A percentile compares a stretch with the other conserved stretches of the same genome.
phyloP scores from a whole-genome alignment of 2,797 vertebrate species.

The Buphagus erythrorhynchus region DNA sequence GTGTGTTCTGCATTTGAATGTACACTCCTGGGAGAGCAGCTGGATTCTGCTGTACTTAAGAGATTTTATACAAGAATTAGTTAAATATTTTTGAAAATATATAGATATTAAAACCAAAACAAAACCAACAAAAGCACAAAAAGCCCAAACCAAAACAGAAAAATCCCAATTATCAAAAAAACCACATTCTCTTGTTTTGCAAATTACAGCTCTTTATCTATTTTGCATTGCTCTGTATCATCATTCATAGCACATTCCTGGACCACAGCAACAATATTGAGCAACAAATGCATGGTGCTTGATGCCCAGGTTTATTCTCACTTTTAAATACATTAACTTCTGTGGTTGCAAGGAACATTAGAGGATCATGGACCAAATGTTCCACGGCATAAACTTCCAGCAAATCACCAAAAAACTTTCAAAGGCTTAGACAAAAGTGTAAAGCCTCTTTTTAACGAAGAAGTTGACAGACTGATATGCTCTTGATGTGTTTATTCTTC shows the following conservation, averaged over 20 bases:
- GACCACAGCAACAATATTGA: not conserved
- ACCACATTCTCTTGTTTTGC: rapidly evolving
- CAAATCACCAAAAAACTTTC: not conserved
- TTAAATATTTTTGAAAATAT: not conserved
- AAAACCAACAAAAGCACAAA: no score
- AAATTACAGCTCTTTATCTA: not conserved
- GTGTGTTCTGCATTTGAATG: not conserved
- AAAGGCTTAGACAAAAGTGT: not conserved
- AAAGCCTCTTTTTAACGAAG: not conserved
- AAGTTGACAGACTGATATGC: not conserved
- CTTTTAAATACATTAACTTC: not conserved
- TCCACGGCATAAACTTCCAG: not conserved
- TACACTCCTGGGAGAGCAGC: not conserved
- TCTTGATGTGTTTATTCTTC: not conserved
- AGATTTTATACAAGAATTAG: not conserved
- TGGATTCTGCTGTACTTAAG: not conserved
- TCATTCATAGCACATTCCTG: not conserved
- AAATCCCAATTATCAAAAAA: not conserved
- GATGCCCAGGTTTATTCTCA: not conserved
- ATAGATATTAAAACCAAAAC: not conserved
- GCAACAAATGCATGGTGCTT: not conserved
- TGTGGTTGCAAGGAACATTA: not conserved
- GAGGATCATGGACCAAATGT: not conserved
- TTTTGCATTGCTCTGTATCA: not conserved
- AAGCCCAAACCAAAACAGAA: not conserved